phyloP scores from a whole-genome alignment of 92 coral and sea anemone genomes.

The Epizoanthus stellaris region DNA sequence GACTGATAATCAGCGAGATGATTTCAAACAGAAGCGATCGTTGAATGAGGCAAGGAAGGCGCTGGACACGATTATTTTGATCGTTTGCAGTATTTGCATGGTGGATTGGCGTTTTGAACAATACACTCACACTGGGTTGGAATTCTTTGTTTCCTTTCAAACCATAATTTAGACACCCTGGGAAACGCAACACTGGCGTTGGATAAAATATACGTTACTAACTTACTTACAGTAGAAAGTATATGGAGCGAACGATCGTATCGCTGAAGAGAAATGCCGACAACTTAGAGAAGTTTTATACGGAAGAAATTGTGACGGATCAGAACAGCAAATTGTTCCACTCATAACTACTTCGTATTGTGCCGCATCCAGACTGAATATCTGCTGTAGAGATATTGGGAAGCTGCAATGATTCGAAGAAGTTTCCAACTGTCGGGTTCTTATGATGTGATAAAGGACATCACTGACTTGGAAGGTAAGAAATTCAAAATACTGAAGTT shows the following conservation, averaged over 20 bases:
- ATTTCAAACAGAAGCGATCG: neutral
- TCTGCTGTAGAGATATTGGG: neutral
- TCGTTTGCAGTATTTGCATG: neutral
- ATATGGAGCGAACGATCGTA: neutral
- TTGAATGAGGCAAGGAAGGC: neutral
- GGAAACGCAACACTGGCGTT: conserved; percentile 7
- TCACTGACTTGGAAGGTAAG: conserved; percentile 84
- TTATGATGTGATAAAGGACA: conserved; percentile 94
- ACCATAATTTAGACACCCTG: neutral
- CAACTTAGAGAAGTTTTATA: neutral
- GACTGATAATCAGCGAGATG: conserved; percentile 6
- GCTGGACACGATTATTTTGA: neutral
- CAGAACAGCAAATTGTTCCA: neutral
- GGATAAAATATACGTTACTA: conserved; percentile 5
- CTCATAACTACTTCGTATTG: neutral
- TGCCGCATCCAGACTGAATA: neutral
- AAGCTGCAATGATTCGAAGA: conserved; percentile 83
- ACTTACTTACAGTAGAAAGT: neutral
- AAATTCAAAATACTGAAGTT: neutral
- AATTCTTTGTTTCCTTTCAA: conserved; percentile 16
- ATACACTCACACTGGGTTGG: neutral
- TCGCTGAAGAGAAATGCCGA: conserved; percentile 7
- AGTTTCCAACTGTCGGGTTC: conserved; percentile 99
- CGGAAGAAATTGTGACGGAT: neutral
- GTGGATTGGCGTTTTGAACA: neutral